Conservation (phyloP, 2,888 invertebrate genomes). For the Diaprepes abbreviatus region DNA sequence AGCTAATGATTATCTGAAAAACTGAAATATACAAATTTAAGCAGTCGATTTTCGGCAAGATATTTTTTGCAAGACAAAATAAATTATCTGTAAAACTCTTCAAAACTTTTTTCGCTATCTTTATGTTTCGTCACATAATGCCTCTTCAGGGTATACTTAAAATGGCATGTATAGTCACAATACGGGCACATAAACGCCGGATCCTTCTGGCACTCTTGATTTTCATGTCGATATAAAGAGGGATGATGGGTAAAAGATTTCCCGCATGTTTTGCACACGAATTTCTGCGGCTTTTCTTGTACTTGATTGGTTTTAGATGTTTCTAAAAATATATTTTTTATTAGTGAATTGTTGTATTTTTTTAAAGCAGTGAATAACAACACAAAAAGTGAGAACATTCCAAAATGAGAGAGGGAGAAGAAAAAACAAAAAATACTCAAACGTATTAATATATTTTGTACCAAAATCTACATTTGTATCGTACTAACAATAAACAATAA, state of each 20-base stretch:
- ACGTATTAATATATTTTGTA: not conserved
- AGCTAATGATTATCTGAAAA: too few relatives aligned
- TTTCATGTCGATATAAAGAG: constrained; percentile 52
- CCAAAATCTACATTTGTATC: not conserved
- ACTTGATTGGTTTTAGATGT: not conserved
- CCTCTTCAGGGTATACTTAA: constrained; percentile 83
- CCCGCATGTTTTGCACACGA: constrained; percentile 63
- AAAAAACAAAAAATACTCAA: not conserved
- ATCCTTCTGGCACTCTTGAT: constrained; percentile 59
- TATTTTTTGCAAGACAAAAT: too few relatives aligned
- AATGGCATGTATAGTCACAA: constrained; percentile 82
- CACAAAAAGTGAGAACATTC: too few relatives aligned
- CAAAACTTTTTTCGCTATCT: constrained; percentile 18
- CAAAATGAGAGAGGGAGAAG: too few relatives aligned
- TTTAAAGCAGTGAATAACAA: too few relatives aligned
- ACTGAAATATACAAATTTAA: too few relatives aligned
- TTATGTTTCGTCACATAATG: constrained; percentile 64
- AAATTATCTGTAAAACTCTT: constrained; percentile 15
- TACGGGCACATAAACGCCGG: constrained; percentile 57
- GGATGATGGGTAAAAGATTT: constrained; percentile 49
- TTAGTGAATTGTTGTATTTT: too few relatives aligned
- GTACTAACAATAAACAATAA: not conserved
- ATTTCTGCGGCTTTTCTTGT: constrained; percentile 60
- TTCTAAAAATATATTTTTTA: constrained; percentile 9
- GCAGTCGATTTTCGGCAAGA: too few relatives aligned